These are phyloP conservation scores for Odontesthes bonariensis DNA, from an alignment of 2,113 vertebrate species.

Conservation along the genomic window DNA sequence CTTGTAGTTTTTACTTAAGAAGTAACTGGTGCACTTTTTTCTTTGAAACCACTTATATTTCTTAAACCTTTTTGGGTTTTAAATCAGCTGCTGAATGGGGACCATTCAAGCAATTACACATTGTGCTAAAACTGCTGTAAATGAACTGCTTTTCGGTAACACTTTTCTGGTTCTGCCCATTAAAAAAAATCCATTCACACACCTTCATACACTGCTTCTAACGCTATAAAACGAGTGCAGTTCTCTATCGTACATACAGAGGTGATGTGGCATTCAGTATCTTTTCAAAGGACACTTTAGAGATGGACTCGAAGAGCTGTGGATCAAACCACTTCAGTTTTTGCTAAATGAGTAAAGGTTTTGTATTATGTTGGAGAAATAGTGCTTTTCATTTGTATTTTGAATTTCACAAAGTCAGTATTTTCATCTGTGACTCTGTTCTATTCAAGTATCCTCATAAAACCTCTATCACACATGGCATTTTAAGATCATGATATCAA, in stretches of 20 bases:
- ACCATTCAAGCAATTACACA: background rate
- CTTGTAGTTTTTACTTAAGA: background rate
- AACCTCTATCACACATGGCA: background rate
- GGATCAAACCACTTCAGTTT: too few species aligned
- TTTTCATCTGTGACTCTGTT: background rate
- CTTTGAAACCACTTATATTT: background rate
- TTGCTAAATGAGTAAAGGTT: too few species aligned
- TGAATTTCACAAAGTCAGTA: too few species aligned
- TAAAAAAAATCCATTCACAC: background rate
- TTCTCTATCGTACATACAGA: too few species aligned
- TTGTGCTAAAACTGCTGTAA: background rate
- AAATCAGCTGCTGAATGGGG: too few species aligned
- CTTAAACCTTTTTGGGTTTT: background rate
- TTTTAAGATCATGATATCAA: background rate
- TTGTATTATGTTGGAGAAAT: too few species aligned
- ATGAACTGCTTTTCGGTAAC: background rate
- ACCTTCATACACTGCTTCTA: background rate
- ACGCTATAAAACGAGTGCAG: background rate
- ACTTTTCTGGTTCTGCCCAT: background rate
- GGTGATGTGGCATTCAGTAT: too few species aligned
- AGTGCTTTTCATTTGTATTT: too few species aligned
- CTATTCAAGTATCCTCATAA: background rate
- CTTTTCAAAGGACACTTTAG: too few species aligned
- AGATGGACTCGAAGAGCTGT: too few species aligned
- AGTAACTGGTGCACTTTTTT: background rate